phyloP scores from a whole-genome alignment of 2,888 invertebrate species.

The Tortrix viridana region DNA sequence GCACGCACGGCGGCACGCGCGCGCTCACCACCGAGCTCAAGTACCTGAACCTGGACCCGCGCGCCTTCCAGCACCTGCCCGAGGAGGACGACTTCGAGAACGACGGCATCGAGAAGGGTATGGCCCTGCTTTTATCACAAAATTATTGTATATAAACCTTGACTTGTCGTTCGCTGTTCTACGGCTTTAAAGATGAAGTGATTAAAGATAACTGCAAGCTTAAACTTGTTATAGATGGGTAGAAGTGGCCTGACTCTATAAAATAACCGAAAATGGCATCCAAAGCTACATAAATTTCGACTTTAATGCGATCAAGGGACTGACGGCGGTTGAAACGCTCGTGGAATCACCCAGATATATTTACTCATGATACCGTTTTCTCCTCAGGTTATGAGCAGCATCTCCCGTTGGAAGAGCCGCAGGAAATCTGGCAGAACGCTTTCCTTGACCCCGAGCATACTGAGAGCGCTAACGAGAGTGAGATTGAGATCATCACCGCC shows the following conservation, averaged over 20 bases:
- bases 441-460: slow-evolving; percentile 51
- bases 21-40: slow-evolving; percentile 89
- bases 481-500: slow-evolving; percentile 43
- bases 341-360: not conserved
- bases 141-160: too few relatives aligned
- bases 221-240: too few relatives aligned
- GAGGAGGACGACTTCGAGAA: slow-evolving; percentile 82
- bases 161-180: too few relatives aligned
- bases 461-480: slow-evolving; percentile 51
- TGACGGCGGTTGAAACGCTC: too few relatives aligned
- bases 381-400: slow-evolving; percentile 76
- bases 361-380: not conserved
- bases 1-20: slow-evolving; percentile 82
- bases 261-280: too few relatives aligned
- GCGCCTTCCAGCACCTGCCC: slow-evolving; percentile 86
- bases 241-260: too few relatives aligned
- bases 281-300: too few relatives aligned
- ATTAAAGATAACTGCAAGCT: too few relatives aligned
- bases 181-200: too few relatives aligned
- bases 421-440: slow-evolving; percentile 62
- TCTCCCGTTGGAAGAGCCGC: slow-evolving; percentile 68
- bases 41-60: slow-evolving; percentile 89
- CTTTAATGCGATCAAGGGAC: too few relatives aligned
- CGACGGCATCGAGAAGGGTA: slow-evolving; percentile 86
- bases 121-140: not conserved